A percentile compares a stretch with the other conserved stretches of the same genome.
Conservation (phyloP, 2,797 vertebrate genomes). For the Sciurus carolinensis region DNA sequence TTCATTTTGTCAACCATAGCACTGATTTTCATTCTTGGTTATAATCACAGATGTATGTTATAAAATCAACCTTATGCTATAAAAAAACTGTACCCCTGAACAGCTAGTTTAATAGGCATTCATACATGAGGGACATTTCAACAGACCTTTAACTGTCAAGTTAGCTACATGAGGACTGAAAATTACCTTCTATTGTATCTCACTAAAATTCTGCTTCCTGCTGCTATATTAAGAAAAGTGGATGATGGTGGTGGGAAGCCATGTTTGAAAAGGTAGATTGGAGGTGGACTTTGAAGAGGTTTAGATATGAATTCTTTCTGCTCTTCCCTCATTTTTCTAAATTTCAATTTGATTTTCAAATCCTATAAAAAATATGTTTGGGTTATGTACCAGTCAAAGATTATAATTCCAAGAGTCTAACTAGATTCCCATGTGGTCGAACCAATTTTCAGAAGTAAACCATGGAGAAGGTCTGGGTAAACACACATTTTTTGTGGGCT, state of each 20-base stretch:
- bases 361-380: slow-evolving; percentile 71
- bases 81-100: slow-evolving; percentile 56
- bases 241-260: neutral
- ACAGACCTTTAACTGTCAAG: neutral
- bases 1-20: neutral
- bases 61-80: slow-evolving; percentile 27
- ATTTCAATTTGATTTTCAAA: slow-evolving; percentile 75
- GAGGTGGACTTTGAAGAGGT: slow-evolving; percentile 45
- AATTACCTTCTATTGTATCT: neutral
- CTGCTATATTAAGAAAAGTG: neutral
- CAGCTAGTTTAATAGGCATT: neutral
- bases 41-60: neutral
- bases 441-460: slow-evolving; percentile 83
- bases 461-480: slow-evolving; percentile 79
- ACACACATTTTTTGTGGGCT: slow-evolving; percentile 79
- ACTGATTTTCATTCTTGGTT: neutral
- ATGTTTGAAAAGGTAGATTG: slow-evolving; percentile 54
- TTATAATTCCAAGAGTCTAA: slow-evolving; percentile 79
- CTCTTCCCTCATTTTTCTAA: slow-evolving; percentile 62
- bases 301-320: slow-evolving; percentile 11
- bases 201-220: slow-evolving; percentile 12
- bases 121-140: neutral
- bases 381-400: slow-evolving; percentile 71
- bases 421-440: slow-evolving; percentile 81
- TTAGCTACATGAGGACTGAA: neutral